Percentiles rank a stretch among this genome's conserved stretches.
Conservation (phyloP, 2,113 vertebrate species). For the Fregata magnificens region DNA sequence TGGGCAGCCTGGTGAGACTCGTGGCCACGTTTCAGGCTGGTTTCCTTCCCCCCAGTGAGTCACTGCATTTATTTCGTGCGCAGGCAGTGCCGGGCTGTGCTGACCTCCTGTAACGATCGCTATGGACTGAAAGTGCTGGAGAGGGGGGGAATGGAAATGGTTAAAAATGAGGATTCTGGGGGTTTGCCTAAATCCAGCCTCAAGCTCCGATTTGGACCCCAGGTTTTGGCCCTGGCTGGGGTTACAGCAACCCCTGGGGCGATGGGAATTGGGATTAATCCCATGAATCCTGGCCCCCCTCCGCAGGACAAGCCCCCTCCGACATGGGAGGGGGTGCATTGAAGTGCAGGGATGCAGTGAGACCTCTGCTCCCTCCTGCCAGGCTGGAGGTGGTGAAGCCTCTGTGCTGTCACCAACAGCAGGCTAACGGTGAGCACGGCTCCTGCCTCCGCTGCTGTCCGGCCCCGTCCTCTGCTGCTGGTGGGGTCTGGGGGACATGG, state of each 20-base stretch:
- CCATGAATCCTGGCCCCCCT: background rate
- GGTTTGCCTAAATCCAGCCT: background rate
- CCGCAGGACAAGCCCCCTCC: background rate
- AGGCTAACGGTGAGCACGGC: rapidly evolving
- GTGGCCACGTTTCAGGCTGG: background rate
- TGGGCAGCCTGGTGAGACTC: background rate
- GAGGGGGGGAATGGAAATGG: background rate
- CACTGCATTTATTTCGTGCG: background rate
- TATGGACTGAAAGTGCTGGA: background rate
- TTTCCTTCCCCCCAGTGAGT: background rate
- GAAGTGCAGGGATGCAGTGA: background rate
- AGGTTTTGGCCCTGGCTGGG: background rate
- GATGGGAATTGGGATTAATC: background rate
- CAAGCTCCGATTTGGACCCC: background rate
- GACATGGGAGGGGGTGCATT: background rate
- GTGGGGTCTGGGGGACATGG: background rate
- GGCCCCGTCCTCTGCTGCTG: background rate
- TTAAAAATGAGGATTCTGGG: background rate
- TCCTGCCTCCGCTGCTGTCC: background rate
- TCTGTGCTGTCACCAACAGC: rapidly evolving
- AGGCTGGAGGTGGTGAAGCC: background rate
- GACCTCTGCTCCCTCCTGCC: slow-evolving; percentile 31
- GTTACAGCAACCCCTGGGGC: background rate
- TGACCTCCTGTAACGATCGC: background rate
- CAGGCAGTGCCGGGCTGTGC: background rate